These are phyloP conservation scores for Iguana delicatissima DNA, from an alignment of 2,797 vertebrate genomes.

Conservation along the genomic window DNA sequence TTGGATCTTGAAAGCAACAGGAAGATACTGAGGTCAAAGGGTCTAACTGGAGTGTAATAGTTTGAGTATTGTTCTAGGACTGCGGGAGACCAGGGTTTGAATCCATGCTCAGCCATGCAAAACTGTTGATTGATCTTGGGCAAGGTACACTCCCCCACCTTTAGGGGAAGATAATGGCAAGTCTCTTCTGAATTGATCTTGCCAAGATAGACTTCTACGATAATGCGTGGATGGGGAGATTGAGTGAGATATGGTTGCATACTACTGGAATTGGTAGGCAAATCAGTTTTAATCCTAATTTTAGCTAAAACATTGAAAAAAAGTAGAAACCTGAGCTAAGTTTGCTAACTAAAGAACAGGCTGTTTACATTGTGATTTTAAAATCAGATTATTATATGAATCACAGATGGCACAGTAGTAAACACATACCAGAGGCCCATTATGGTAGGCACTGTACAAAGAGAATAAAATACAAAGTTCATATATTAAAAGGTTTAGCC, in stretches of 20 bases:
- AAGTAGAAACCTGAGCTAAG: constrained; percentile 1
- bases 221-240: background rate
- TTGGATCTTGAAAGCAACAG: too few relatives aligned
- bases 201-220: too few relatives aligned
- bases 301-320: constrained; percentile 15
- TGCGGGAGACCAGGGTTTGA: too few relatives aligned
- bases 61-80: too few relatives aligned
- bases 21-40: too few relatives aligned
- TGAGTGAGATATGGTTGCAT: background rate
- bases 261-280: background rate
- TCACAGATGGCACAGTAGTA: background rate
- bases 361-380: constrained; percentile 18
- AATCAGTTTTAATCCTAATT: constrained; percentile 26
- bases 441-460: constrained; percentile 19
- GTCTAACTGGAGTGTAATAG: too few relatives aligned
- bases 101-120: too few relatives aligned
- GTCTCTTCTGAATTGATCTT: too few relatives aligned
- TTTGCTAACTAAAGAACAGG: constrained; percentile 9
- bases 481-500: constrained; percentile 4
- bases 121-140: too few relatives aligned
- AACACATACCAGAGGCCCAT: constrained; percentile 4
- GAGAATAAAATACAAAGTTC: background rate
- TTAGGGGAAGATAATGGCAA: too few relatives aligned
- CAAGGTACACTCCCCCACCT: too few relatives aligned
- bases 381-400: constrained; percentile 15